These are phyloP conservation scores for Galago senegalensis DNA, from an alignment of 2,797 vertebrate genomes.

Conservation along the genomic window DNA sequence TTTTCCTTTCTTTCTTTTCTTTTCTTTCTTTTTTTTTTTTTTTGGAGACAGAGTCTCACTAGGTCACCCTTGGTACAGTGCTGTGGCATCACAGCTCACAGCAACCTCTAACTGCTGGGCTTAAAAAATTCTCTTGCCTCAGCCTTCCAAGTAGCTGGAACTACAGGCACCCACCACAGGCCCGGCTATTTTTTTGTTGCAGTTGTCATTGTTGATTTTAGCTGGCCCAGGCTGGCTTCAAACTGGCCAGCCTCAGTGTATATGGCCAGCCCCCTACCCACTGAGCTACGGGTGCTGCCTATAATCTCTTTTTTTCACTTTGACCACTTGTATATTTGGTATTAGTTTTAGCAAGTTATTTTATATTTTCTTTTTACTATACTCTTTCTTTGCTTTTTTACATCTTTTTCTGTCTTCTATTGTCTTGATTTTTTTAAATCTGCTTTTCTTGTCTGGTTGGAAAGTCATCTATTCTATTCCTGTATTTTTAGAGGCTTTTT, in stretches of 20 bases:
- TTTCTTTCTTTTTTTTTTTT: background rate
- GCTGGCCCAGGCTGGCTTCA: no score
- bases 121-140: no score
- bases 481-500: slow-evolving; percentile 23
- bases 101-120: no score
- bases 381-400: background rate
- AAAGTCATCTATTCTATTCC: background rate
- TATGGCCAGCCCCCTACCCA: background rate
- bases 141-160: no score
- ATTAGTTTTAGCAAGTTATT: slow-evolving; percentile 23
- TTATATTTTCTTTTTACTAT: slow-evolving; percentile 21
- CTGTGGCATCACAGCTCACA: no score
- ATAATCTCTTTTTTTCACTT: slow-evolving; percentile 6
- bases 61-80: no score
- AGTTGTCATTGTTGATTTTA: no score
- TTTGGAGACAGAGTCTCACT: no score
- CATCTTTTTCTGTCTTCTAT: slow-evolving; percentile 2
- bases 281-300: no score
- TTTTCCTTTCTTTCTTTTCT: background rate
- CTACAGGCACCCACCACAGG: no score
- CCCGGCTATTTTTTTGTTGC: no score
- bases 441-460: background rate
- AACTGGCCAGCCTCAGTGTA: no score
- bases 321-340: background rate
- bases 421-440: slow-evolving; percentile 19